Evolutionary conservation across 1,140 invertebrate species (phyloP).

Genomic region (Nebria ingens): DNA sequence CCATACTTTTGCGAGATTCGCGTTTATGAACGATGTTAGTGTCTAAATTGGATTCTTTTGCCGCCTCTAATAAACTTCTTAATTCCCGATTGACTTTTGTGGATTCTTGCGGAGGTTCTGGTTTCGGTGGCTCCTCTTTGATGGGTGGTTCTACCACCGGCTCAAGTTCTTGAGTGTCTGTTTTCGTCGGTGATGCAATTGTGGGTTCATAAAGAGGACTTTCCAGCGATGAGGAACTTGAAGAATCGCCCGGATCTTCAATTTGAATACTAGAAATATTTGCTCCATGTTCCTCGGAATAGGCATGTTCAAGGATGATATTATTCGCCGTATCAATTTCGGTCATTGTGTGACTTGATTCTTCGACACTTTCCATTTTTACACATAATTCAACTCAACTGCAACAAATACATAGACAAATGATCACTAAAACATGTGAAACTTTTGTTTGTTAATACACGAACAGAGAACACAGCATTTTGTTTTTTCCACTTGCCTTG

Average conservation of each 20-base stretch:
- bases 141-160: too few relatives aligned
- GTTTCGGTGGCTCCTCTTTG: too few relatives aligned
- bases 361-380: background rate
- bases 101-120: background rate
- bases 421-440: background rate
- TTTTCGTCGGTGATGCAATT: background rate
- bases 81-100: constrained; percentile 22
- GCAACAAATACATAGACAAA: background rate
- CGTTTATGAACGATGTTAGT: constrained; percentile 28
- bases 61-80: constrained; percentile 26
- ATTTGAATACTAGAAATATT: too few relatives aligned
- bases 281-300: background rate
- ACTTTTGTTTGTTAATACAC: too few relatives aligned
- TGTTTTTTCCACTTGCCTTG: too few relatives aligned
- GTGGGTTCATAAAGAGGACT: background rate
- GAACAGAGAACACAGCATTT: too few relatives aligned
- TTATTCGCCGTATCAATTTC: background rate
- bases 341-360: background rate
- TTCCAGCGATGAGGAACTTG: background rate
- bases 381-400: background rate
- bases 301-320: background rate
- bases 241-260: background rate
- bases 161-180: background rate
- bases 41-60: constrained; percentile 31
- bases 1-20: constrained; percentile 16